Percentiles rank a stretch among this genome's conserved stretches.
phyloP scores from a whole-genome alignment of 1,140 invertebrate genomes.

The Bradynema listronoti region DNA sequence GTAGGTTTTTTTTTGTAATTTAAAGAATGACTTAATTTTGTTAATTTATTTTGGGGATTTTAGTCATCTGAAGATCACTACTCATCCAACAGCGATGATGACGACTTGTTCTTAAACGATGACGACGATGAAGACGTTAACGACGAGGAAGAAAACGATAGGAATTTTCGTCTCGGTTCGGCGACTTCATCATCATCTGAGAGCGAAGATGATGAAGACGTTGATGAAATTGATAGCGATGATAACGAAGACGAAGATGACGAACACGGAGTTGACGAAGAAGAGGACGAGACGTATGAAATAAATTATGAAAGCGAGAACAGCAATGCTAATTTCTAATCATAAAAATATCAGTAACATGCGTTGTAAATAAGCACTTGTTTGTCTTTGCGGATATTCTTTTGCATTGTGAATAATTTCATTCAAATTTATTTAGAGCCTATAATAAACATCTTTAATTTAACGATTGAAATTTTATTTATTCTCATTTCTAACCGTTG shows the following conservation, averaged over 20 bases:
- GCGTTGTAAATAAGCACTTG: too few species aligned
- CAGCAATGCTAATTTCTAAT: too few species aligned
- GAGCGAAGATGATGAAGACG: slow-evolving; percentile 2
- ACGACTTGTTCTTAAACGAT: neutral
- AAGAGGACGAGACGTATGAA: slow-evolving; percentile 1
- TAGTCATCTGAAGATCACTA: slow-evolving; percentile 3
- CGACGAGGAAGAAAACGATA: slow-evolving; percentile 2
- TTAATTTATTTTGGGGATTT: neutral
- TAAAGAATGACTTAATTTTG: neutral
- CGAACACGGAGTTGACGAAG: slow-evolving; percentile 4
- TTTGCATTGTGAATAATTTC: too few species aligned
- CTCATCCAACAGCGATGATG: neutral
- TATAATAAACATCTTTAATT: too few species aligned
- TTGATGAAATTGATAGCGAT: neutral
- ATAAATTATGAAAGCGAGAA: too few species aligned
- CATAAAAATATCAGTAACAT: too few species aligned
- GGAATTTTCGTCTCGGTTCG: neutral
- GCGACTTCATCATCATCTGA: neutral
- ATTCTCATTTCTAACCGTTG: too few species aligned
- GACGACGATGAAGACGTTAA: neutral
- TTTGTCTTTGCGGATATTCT: too few species aligned
- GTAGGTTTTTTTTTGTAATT: neutral
- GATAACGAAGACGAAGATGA: slow-evolving; percentile 2
- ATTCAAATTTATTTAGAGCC: too few species aligned
- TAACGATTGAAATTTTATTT: too few species aligned